Evolutionary conservation across 2,888 invertebrate species (phyloP).

Genomic region (Aplocera efformata): DNA sequence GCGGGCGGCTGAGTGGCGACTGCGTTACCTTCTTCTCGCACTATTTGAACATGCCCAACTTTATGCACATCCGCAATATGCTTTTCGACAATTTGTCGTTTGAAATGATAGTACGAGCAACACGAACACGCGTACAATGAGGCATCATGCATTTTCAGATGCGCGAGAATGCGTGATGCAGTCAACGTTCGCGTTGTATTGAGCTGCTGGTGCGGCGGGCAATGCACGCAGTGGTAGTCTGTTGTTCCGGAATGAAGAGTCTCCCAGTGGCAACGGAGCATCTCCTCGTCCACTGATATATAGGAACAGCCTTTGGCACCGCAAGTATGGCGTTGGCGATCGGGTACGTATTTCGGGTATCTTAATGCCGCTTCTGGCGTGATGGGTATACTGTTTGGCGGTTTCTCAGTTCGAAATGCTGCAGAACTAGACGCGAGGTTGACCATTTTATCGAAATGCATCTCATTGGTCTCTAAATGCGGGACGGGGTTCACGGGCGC

Average conservation of each 20-base stretch:
- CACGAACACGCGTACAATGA: constrained; percentile 86
- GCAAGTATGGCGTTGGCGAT: constrained; percentile 84
- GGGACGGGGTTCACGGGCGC: constrained; percentile 92
- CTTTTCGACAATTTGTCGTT: constrained; percentile 80
- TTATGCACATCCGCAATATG: constrained; percentile 74
- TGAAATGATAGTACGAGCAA: constrained; percentile 84
- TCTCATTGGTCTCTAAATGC: constrained; percentile 87
- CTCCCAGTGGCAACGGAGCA: constrained; percentile 86
- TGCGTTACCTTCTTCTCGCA: constrained; percentile 50
- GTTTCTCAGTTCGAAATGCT: constrained; percentile 39
- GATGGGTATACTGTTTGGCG: constrained; percentile 29
- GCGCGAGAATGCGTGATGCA: constrained; percentile 83
- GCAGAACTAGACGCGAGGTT: constrained; percentile 88
- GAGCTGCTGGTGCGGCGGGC: constrained; percentile 78
- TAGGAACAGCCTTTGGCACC: constrained; percentile 86
- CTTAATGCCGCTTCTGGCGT: constrained; percentile 43
- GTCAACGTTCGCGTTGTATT: constrained; percentile 68
- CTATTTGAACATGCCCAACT: constrained; percentile 54
- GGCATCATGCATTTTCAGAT: constrained; percentile 88
- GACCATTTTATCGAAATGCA: constrained; percentile 92
- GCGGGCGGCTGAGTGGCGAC: constrained; percentile 9
- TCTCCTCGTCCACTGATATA: constrained; percentile 85
- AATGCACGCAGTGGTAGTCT: constrained; percentile 86
- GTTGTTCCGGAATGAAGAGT: constrained; percentile 83
- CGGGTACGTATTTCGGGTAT: constrained; percentile 75